phyloP scores from a whole-genome alignment of 2,888 invertebrate genomes.

The Xylocampa areola region DNA sequence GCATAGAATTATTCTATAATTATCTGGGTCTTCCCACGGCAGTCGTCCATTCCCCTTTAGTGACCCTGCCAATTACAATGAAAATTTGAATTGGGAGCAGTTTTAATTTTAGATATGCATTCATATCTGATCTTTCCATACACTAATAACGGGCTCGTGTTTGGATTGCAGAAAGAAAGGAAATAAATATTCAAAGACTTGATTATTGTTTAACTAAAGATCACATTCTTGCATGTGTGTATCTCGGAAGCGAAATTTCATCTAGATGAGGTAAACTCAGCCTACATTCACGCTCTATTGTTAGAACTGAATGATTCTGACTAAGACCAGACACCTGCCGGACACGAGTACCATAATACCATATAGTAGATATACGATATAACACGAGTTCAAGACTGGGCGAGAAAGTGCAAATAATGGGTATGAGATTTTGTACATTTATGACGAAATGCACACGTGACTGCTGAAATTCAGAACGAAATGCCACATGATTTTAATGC shows the following conservation, averaged over 20 bases:
- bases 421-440: constrained; percentile 15
- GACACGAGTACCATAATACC: constrained; percentile 14
- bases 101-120: constrained; percentile 47
- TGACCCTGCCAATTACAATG: constrained; percentile 63
- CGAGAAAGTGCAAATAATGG: constrained; percentile 49
- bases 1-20: constrained; percentile 67
- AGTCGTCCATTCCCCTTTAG: constrained; percentile 56
- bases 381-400: constrained; percentile 27
- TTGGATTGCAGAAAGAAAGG: constrained; percentile 28
- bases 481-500: not conserved
- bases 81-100: constrained; percentile 53
- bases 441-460: constrained; percentile 13
- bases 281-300: constrained; percentile 40
- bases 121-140: constrained; percentile 26
- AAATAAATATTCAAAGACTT: constrained; percentile 49
- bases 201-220: constrained; percentile 22
- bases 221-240: constrained; percentile 40
- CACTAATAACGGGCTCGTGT: constrained; percentile 17
- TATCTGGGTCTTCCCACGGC: constrained; percentile 73
- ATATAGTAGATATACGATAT: too few relatives aligned
- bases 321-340: constrained; percentile 45
- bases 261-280: constrained; percentile 45
- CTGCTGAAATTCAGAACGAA: constrained; percentile 14
- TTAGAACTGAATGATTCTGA: constrained; percentile 35
- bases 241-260: constrained; percentile 49